phyloP scores from a whole-genome alignment of 2,797 vertebrate genomes.

The Spheniscus humboldti region DNA sequence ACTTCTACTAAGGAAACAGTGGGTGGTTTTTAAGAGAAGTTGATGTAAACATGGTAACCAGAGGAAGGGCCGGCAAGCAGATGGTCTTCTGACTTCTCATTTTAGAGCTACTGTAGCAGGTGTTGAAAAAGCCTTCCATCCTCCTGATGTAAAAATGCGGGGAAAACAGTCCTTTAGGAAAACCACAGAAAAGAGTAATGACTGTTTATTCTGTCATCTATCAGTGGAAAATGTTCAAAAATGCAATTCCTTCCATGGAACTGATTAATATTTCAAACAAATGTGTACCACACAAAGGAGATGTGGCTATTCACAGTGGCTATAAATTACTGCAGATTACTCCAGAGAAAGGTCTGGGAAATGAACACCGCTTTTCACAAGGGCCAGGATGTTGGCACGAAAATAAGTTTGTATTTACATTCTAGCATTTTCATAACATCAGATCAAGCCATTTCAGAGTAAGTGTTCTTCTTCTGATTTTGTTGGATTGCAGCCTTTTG shows the following conservation, averaged over 20 bases:
- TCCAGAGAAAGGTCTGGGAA: conserved; percentile 13
- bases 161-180: conserved; percentile 28
- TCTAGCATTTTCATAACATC: conserved; percentile 37
- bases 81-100: conserved; percentile 16
- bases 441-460: background rate
- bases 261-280: conserved; percentile 48
- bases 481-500: background rate
- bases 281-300: conserved; percentile 5
- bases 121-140: conserved; percentile 55
- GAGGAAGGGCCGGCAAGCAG: background rate
- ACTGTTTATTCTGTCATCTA: conserved; percentile 12
- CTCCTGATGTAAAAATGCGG: conserved; percentile 30
- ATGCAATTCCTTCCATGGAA: conserved; percentile 27
- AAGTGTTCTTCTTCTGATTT: background rate
- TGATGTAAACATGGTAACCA: background rate
- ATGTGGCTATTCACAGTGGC: conserved; percentile 26
- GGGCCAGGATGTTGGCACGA: background rate
- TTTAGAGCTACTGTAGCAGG: conserved; percentile 59
- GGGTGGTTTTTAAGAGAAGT: background rate
- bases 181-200: conserved; percentile 59
- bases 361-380: background rate
- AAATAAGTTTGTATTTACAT: conserved; percentile 56
- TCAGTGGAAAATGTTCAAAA: background rate
- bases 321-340: conserved; percentile 15
- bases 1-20: background rate